Evolutionary conservation across 2,888 invertebrate genomes (phyloP), one percentile per base, ranked within the genome.

Genomic region (Dermolepida albohirtum): DNA sequence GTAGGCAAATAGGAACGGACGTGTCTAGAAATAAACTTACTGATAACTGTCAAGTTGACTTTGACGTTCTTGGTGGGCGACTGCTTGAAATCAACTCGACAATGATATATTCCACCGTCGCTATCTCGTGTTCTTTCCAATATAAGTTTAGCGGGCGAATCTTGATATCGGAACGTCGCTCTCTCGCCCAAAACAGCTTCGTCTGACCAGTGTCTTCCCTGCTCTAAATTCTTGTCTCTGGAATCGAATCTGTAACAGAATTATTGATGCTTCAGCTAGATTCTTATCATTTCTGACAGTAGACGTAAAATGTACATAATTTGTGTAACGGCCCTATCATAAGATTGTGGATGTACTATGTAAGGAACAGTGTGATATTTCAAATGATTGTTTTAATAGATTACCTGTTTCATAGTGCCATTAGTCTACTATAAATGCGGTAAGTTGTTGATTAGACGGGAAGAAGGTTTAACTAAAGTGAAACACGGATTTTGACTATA

Each of bases 21-120:
- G 4, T 22, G 4, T 22, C 22, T 22, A 22, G 4, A 22, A 22
- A 34, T 5, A 14, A 44, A 90, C 94, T 93, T 85, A 95, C 95
- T 91, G 80, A 95, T 93, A 75, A 96, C 92, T 75, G 93, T 94
- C 78, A 96, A 89, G 84, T 94, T 94, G 83, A 95, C 92, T 85
- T 92, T 90, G 77, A 92, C 88, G 82, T 95, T 94, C 76, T 94
- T 89, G 1, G 95, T 96, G 0, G 95, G 95, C 10, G 94, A 93
- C 81, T 93, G 92, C 81, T 92, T 92, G 85, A 95, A 96, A 86
- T 96, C 96, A 5, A 95, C 94, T 69, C 96, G 87, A 84, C 96
- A 96, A 70, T 94, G 87, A 84, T 95, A 95, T 71, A 93, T 87
- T 11, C 94, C 95, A 1, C 90, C 92, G 79, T 96, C 95, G 47